Conservation (phyloP, 2,113 vertebrate species). For the Neodon shergylaensis region DNA sequence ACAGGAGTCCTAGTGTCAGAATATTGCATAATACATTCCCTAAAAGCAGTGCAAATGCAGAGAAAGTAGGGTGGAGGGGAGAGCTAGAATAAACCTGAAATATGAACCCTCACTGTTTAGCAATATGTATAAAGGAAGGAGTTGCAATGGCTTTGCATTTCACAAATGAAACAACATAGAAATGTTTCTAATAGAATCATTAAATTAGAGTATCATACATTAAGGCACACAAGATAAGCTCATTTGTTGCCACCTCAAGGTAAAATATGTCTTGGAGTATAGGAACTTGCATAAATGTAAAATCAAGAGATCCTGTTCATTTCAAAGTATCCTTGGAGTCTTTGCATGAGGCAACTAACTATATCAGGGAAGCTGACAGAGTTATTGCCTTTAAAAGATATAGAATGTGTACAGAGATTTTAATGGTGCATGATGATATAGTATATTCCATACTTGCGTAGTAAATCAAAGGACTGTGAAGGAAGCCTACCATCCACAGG, state of each 20-base stretch:
- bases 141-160: slow-evolving; percentile 19
- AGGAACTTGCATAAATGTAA: background rate
- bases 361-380: background rate
- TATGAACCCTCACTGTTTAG: background rate
- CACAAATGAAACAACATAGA: background rate
- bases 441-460: background rate
- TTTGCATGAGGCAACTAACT: background rate
- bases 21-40: slow-evolving; percentile 7
- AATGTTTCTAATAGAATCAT: background rate
- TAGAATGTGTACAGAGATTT: background rate
- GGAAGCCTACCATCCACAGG: background rate
- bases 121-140: background rate
- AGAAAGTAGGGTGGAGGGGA: background rate
- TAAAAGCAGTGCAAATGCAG: slow-evolving; percentile 4
- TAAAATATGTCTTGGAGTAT: background rate
- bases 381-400: background rate
- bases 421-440: background rate
- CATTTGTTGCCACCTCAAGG: background rate
- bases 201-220: background rate
- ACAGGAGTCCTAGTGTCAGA: background rate
- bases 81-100: background rate
- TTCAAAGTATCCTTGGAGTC: background rate
- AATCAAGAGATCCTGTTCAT: background rate
- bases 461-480: background rate
- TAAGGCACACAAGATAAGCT: slow-evolving; percentile 1